These are phyloP conservation scores for Magallana gigas DNA, from an alignment of 1,140 invertebrate genomes.

Conservation along the genomic window DNA sequence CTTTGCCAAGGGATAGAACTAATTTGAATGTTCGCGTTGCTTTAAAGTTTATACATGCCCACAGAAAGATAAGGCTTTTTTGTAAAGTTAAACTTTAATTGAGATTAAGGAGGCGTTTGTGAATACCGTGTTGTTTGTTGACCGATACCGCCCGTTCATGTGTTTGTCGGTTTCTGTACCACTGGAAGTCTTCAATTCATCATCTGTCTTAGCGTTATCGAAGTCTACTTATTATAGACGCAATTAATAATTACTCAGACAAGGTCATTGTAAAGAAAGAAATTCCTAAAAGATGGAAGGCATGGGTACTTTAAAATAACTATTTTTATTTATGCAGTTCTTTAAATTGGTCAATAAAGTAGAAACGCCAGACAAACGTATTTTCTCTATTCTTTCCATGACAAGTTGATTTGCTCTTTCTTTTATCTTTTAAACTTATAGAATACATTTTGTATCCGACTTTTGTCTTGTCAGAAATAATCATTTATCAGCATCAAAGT, in stretches of 20 bases:
- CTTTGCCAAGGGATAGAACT: not conserved
- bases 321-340: too few species aligned
- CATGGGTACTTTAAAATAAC: not conserved
- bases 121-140: not conserved
- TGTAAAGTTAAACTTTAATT: constrained; percentile 17
- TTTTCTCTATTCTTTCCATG: too few species aligned
- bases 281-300: not conserved
- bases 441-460: too few species aligned
- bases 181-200: not conserved
- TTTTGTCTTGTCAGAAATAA: too few species aligned
- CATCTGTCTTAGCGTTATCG: not conserved
- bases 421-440: too few species aligned
- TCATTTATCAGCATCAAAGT: too few species aligned
- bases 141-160: not conserved
- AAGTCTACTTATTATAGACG: not conserved
- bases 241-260: not conserved
- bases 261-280: not conserved
- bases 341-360: too few species aligned
- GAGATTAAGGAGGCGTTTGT: constrained; percentile 15
- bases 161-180: not conserved
- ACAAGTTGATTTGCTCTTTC: too few species aligned
- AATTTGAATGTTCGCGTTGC: not conserved
- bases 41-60: not conserved
- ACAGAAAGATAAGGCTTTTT: constrained; percentile 20
- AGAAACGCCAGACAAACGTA: too few species aligned